Percentiles rank a stretch among this genome's conserved stretches.
Conservation (phyloP, 2,888 invertebrate genomes). For the Caenorhabditis afra region DNA sequence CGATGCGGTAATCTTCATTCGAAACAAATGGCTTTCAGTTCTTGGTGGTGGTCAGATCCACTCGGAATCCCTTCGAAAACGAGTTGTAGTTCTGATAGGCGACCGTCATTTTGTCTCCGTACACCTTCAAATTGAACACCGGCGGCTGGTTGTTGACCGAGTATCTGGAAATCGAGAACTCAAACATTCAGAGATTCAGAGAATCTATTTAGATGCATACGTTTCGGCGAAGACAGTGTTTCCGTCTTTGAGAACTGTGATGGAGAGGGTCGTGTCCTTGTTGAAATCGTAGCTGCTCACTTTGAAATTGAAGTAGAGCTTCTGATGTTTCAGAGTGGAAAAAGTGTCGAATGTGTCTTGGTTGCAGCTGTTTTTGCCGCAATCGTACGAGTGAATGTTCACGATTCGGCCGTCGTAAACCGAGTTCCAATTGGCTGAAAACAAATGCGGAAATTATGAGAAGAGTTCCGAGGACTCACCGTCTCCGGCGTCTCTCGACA, state of each 20-base stretch:
- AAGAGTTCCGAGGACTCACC: too few species aligned
- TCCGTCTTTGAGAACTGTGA: not conserved
- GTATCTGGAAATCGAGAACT: conserved; percentile 10
- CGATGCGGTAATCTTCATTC: not conserved
- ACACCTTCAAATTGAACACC: not conserved
- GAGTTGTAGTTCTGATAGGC: conserved; percentile 1
- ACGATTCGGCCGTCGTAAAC: conserved; percentile 16
- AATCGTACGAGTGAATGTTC: conserved; percentile 15
- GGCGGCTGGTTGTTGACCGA: not conserved
- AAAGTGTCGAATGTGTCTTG: conserved; percentile 17
- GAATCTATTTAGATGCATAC: not conserved
- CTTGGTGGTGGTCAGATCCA: conserved; percentile 1
- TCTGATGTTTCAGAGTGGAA: not conserved
- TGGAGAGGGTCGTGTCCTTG: not conserved
- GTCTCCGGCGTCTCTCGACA: not conserved
- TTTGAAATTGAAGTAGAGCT: conserved; percentile 20
- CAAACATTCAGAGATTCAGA: not conserved
- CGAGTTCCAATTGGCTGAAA: conserved; percentile 17
- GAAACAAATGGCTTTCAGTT: not conserved
- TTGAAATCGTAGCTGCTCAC: conserved; percentile 2
- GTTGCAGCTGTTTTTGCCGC: not conserved
- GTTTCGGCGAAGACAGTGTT: not conserved
- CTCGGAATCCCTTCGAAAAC: conserved; percentile 6
- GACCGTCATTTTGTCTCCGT: conserved; percentile 12
- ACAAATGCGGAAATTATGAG: too few species aligned